Evolutionary conservation across 2,888 invertebrate genomes (phyloP).

Genomic region (Pegoplata infirma): DNA sequence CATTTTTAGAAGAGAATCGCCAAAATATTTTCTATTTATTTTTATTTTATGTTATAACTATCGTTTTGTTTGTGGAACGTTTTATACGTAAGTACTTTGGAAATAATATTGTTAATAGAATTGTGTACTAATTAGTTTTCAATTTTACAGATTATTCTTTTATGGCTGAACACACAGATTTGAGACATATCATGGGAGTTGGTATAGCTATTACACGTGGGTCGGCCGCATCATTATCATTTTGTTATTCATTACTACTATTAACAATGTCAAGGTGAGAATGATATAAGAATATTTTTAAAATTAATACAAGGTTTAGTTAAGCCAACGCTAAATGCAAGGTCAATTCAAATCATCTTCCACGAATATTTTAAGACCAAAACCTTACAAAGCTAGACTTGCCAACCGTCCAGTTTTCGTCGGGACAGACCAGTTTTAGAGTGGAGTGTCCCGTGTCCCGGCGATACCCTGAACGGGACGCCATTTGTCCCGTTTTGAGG

Average conservation of each 20-base stretch:
- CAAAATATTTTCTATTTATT: slow-evolving; percentile 97
- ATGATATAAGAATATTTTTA: no score
- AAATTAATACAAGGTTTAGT: no score
- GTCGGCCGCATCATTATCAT: slow-evolving; percentile 95
- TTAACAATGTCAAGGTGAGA: slow-evolving; percentile 90
- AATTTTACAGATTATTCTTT: slow-evolving; percentile 89
- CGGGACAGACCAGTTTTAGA: no score
- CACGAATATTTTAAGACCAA: no score
- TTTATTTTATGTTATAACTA: slow-evolving; percentile 95
- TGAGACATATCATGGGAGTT: slow-evolving; percentile 97
- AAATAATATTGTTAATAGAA: background rate
- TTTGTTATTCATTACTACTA: slow-evolving; percentile 93
- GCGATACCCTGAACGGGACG: no score
- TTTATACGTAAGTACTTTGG: slow-evolving; percentile 88
- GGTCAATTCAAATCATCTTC: no score
- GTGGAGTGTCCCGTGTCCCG: no score
- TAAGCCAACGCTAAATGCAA: no score
- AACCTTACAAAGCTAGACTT: no score
- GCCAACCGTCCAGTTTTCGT: no score
- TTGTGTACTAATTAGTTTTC: background rate
- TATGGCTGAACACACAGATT: slow-evolving; percentile 96
- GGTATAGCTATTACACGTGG: slow-evolving; percentile 97
- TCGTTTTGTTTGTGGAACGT: slow-evolving; percentile 94
- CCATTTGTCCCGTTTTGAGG: no score
- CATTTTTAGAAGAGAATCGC: slow-evolving; percentile 95